These are phyloP conservation scores for Lophochroa leadbeateri DNA, from an alignment of 2,113 vertebrate genomes.

Conservation along the genomic window DNA sequence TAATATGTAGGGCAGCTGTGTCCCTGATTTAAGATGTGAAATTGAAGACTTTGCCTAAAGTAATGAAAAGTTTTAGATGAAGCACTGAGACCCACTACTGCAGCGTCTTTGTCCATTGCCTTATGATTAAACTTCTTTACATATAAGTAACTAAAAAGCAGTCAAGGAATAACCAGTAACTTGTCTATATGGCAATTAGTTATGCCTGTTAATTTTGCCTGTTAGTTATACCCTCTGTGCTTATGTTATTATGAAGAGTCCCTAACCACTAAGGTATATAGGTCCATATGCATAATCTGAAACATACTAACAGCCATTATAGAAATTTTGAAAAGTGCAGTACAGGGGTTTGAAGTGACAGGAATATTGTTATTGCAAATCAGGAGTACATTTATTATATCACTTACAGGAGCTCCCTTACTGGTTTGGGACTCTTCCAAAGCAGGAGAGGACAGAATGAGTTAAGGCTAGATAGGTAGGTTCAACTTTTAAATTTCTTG, in stretches of 20 bases:
- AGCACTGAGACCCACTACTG: neutral
- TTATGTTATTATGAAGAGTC: neutral
- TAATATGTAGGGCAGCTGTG: neutral
- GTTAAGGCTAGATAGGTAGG: neutral
- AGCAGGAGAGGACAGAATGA: neutral
- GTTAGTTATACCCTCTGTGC: neutral
- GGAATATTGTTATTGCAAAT: neutral
- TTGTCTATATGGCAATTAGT: neutral
- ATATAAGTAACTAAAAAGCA: neutral
- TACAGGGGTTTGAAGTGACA: neutral
- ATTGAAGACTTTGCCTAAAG: neutral
- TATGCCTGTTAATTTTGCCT: neutral
- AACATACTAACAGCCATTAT: neutral
- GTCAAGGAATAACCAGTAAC: neutral
- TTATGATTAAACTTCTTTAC: neutral
- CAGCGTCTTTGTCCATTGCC: neutral
- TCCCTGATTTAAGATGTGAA: neutral
- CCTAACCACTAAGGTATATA: neutral
- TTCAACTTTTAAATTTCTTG: constrained; percentile 44
- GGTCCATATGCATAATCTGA: neutral
- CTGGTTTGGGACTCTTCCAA: constrained; percentile 1
- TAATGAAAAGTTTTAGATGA: neutral
- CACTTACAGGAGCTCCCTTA: neutral
- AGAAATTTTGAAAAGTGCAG: neutral
- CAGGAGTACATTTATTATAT: constrained; percentile 4